Evolutionary conservation across 2,113 vertebrate species (phyloP).

Genomic region (Cavia aperea): DNA sequence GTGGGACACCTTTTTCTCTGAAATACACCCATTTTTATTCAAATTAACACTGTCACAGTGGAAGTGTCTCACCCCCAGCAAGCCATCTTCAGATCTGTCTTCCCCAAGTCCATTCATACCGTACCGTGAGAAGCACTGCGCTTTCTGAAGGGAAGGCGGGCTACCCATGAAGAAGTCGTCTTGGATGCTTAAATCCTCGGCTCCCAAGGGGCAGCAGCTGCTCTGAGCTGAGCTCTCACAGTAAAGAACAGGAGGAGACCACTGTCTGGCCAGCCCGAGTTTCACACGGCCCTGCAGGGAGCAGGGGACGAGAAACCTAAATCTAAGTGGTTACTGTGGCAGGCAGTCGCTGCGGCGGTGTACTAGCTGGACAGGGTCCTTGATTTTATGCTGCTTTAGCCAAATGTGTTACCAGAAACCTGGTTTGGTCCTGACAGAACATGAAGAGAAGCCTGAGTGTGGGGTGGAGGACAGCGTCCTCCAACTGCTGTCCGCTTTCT

Average conservation of each 20-base stretch:
- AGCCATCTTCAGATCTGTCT: not conserved
- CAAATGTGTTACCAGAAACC: slow-evolving; percentile 76
- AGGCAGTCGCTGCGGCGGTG: slow-evolving; percentile 71
- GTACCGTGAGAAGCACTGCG: not conserved
- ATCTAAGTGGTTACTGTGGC: slow-evolving; percentile 74
- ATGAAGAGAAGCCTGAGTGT: slow-evolving; percentile 72
- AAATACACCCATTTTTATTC: not conserved
- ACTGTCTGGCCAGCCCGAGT: slow-evolving; percentile 58
- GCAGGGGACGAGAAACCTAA: slow-evolving; percentile 68
- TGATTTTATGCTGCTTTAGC: slow-evolving; percentile 79
- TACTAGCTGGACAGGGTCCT: slow-evolving; percentile 71
- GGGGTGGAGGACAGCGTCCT: slow-evolving; percentile 67
- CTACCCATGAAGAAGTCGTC: not conserved
- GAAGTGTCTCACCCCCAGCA: not conserved
- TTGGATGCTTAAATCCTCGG: slow-evolving; percentile 51
- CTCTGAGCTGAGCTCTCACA: slow-evolving; percentile 52
- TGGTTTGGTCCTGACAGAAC: slow-evolving; percentile 76
- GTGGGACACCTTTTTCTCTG: not conserved
- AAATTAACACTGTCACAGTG: not conserved
- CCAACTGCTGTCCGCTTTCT: slow-evolving; percentile 48
- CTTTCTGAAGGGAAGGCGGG: not conserved
- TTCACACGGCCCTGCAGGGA: slow-evolving; percentile 63
- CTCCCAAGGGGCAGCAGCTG: slow-evolving; percentile 5
- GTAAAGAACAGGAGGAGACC: slow-evolving; percentile 60
- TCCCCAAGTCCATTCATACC: not conserved